Evolutionary conservation across 2,888 invertebrate species (phyloP), one percentile per base, ranked within the genome.

Genomic region (Meliscaeva auricollis): DNA sequence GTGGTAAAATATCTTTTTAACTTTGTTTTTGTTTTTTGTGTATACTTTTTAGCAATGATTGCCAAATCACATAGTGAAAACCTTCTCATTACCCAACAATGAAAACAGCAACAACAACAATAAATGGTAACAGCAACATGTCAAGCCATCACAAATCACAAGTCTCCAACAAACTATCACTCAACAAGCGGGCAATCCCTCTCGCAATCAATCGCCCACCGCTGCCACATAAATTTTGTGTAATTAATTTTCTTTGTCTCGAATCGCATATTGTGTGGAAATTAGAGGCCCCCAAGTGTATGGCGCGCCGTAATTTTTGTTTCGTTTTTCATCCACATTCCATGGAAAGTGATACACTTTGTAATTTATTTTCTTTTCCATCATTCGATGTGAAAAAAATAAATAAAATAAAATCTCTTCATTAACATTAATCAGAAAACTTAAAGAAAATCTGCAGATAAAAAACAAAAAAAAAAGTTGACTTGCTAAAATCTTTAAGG

Each of bases 261-360:
- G 7, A 64, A 15, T 48, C 22, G 26, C 9, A 17, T 78, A 15
- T 20, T 1, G 11, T 13, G 13, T 20, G 20, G 35, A 9, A n/a
- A 38, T 9, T 8, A 4, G 3, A 38, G 11, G 17, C 9, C 46
- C 7, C 17, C 2, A 17, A 6, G 72, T 66, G 44, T 68, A 60
- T 48, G 66, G 60, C 54, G 52, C 60, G 32, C 54, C 13, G 41
- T 46, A 56, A 54, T 41, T 74, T 74, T 75, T 30, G 64, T 20
- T 38, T 41, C 32, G 4, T 4, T 32, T 38, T 38, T 38, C 35
- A 38, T 38, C 35, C n/a, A 64, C 64, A 69, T 79, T 75, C 70
- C 74, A 68, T 69, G 78, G 78, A 83, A 78, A 83, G 82, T 78
- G 82, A 68, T 73, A 73, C 73, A 78, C 78, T 78, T 82, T 52